Evolutionary conservation across 2,113 vertebrate genomes (phyloP).

Genomic region (Caracal caracal): DNA sequence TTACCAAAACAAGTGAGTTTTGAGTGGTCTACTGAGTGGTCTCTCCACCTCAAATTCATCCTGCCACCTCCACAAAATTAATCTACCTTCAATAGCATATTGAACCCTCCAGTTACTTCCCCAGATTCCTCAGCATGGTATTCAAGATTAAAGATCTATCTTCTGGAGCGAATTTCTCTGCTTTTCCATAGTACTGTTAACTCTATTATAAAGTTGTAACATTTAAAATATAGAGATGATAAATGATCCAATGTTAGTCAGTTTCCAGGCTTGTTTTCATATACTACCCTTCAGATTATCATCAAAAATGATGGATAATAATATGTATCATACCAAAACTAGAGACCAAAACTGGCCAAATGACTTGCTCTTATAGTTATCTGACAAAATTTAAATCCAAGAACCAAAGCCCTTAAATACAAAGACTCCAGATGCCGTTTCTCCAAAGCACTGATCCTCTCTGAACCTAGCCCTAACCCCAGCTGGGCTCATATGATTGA

Average conservation of each 20-base stretch:
- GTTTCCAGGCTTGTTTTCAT: neutral
- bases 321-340: neutral
- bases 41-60: neutral
- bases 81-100: neutral
- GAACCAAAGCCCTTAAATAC: neutral
- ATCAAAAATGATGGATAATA: neutral
- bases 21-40: neutral
- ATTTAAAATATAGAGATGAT: slow-evolving; percentile 22
- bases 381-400: slow-evolving; percentile 30
- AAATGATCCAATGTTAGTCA: neutral
- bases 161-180: neutral
- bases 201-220: neutral
- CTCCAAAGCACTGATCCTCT: neutral
- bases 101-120: neutral
- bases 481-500: too few species aligned
- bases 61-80: neutral
- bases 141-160: neutral
- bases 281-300: neutral
- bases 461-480: neutral
- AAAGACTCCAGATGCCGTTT: neutral
- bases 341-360: neutral
- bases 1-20: slow-evolving; percentile 2
- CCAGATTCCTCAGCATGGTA: neutral
- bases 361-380: neutral
- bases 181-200: neutral